Evolutionary conservation across 2,888 invertebrate genomes (phyloP).

Genomic region (Hydroisotoma schaefferi): DNA sequence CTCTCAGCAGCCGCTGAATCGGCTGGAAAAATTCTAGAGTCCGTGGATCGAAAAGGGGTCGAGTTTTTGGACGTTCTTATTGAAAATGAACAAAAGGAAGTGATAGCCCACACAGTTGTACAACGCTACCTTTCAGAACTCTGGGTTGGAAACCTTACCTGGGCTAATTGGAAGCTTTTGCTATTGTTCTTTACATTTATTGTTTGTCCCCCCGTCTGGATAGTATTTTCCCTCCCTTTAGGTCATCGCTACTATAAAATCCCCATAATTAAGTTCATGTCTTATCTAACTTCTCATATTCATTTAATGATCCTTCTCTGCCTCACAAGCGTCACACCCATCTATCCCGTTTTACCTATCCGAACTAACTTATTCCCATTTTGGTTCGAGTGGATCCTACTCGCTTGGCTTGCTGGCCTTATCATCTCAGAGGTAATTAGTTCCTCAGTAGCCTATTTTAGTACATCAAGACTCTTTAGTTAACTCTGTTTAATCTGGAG

Average conservation of each 20-base stretch:
- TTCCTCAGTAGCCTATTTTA: constrained; percentile 70
- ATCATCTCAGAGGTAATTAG: constrained; percentile 94
- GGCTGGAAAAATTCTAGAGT: constrained; percentile 88
- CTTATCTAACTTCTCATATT: constrained; percentile 96
- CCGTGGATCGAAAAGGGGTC: constrained; percentile 88
- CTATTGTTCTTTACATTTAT: constrained; percentile 88
- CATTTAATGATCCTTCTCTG: constrained; percentile 92
- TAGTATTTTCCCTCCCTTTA: constrained; percentile 89
- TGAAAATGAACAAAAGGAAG: constrained; percentile 96
- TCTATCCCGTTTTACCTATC: constrained; percentile 68
- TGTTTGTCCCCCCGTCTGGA: constrained; percentile 92
- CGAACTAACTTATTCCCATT: constrained; percentile 72
- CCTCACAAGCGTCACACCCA: constrained; percentile 82
- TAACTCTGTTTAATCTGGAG: no score
- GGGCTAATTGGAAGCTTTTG: constrained; percentile 93
- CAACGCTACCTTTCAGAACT: constrained; percentile 95
- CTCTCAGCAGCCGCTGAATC: constrained; percentile 91
- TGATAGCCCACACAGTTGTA: constrained; percentile 92
- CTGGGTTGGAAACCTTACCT: constrained; percentile 94
- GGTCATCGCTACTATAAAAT: constrained; percentile 93
- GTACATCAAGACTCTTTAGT: no score
- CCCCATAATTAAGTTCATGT: constrained; percentile 99
- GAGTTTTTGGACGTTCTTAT: constrained; percentile 95
- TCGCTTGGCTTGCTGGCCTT: constrained; percentile 91
- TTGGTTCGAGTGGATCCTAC: constrained; percentile 93